phyloP scores from a whole-genome alignment of 1,140 invertebrate genomes.

The Euschistus heros region DNA sequence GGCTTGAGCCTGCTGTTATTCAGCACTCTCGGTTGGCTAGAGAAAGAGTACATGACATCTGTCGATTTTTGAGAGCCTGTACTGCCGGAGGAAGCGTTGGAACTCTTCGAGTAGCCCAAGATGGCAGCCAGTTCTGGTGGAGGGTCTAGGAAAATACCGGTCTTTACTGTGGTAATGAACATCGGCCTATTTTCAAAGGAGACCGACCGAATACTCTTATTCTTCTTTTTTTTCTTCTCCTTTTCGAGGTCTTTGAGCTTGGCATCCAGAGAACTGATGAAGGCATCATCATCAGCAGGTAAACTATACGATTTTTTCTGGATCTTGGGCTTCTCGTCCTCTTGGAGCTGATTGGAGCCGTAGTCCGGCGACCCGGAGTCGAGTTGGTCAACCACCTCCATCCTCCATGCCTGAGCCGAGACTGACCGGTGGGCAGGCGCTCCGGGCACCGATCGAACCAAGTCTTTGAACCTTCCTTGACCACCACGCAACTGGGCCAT shows the following conservation, averaged over 20 bases:
- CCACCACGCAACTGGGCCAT: background rate
- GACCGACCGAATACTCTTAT: background rate
- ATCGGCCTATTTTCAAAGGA: conserved; percentile 28
- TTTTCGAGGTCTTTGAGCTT: conserved; percentile 50
- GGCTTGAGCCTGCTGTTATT: conserved; percentile 29
- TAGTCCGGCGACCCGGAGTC: conserved; percentile 36
- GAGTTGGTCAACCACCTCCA: conserved; percentile 23
- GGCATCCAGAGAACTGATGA: conserved; percentile 50
- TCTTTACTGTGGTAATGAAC: conserved; percentile 67
- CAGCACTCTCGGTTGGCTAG: conserved; percentile 45
- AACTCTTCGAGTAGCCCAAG: conserved; percentile 40
- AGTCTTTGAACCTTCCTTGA: conserved; percentile 21
- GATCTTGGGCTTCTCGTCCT: conserved; percentile 12
- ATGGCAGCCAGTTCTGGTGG: conserved; percentile 56
- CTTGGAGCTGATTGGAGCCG: conserved; percentile 25
- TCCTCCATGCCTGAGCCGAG: background rate
- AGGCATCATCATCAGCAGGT: conserved; percentile 35
- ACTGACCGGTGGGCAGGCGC: conserved; percentile 9
- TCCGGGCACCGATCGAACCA: background rate
- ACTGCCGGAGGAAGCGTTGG: conserved; percentile 27
- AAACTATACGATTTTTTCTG: conserved; percentile 13
- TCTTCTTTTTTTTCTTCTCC: conserved; percentile 26
- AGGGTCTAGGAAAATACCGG: conserved; percentile 63
- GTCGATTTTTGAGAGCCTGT: conserved; percentile 35
- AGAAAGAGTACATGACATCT: conserved; percentile 45